Base-by-base conservation (phyloP, 2,888 invertebrate genomes). In the Eubasilissa splendida region DNA sequence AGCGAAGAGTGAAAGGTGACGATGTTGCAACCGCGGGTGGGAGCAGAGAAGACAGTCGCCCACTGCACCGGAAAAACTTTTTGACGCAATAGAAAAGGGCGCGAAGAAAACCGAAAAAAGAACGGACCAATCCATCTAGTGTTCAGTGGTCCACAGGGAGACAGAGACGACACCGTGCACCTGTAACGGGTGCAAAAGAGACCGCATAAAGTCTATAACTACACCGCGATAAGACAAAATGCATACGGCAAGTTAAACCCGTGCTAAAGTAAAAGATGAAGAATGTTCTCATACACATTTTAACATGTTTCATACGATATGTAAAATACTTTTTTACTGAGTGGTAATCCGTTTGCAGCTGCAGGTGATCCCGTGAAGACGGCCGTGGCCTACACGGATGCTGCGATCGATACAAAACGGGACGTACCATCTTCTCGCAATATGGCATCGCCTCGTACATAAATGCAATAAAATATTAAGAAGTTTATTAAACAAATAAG, bases 341-440 rank as follows among this genome's bases (percentile, higher is more conserved):
- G 54, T 9, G 73, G 68, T 33, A 12, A 12, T 11, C 52, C 14
- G 58, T 14, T 58, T 70, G 22, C 54, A 77, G 68, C 33, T 54
- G 50, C 33, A 54, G 50, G 58, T 75, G 75, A 60, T 31, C 42
- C 71, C 31, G 78, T 59, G 42, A 22, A 60, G 65, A 73, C 78
- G 73, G 73, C 78, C 70, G 52, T 77, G 65, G 71, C 68, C 50
- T 59, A 66, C 63, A 71, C 10, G 75, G 80, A 80, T 56, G 76
- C 77, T 80, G 80, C 71, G 80, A 80, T 80, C 80, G 77, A 80
- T 80, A 80, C 56, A 53, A 42, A 70, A 50, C 77, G 80, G 80
- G 70, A 80, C 80, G 71, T 77, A 80, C 80, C 80, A 71, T 71
- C 71, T 71, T 22, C 11, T 11, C 56, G 66, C 33, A 50, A 66